Conservation (phyloP, 35 echinoderm and acorn worm species). For the Eucidaris tribuloides region DNA sequence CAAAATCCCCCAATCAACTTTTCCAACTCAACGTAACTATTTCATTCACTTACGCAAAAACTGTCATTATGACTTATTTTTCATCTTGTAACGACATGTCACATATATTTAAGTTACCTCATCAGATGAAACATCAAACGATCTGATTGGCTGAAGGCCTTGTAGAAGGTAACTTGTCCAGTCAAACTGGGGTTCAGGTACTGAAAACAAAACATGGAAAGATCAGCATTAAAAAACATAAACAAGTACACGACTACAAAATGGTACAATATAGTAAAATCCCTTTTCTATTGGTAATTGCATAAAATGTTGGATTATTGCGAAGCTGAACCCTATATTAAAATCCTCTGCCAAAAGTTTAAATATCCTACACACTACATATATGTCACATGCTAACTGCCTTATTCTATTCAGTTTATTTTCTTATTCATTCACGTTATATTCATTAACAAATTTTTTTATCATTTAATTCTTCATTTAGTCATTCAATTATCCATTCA, state of each 20-base stretch:
- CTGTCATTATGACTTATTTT: too few species aligned
- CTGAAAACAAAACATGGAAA: conserved; percentile 29
- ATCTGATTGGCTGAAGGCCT: conserved; percentile 37
- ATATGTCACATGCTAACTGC: background rate
- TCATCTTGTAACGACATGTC: too few species aligned
- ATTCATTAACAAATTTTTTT: too few species aligned
- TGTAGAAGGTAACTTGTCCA: conserved; percentile 76
- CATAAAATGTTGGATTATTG: background rate
- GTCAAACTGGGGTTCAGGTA: conserved; percentile 71
- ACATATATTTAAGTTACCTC: conserved; percentile 32
- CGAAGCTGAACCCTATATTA: background rate
- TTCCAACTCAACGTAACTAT: too few species aligned
- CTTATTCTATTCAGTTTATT: too few species aligned
- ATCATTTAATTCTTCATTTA: too few species aligned
- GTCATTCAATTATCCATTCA: too few species aligned
- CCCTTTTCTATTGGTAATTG: background rate
- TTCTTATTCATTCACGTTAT: too few species aligned
- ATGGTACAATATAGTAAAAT: background rate
- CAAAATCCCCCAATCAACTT: too few species aligned
- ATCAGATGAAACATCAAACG: conserved; percentile 37
- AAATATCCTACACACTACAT: background rate
- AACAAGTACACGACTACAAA: background rate
- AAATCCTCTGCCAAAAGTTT: background rate
- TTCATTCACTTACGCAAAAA: too few species aligned
- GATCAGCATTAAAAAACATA: background rate